These are phyloP conservation scores for Protophormia terraenovae DNA, from an alignment of 2,888 invertebrate genomes.

Conservation along the genomic window DNA sequence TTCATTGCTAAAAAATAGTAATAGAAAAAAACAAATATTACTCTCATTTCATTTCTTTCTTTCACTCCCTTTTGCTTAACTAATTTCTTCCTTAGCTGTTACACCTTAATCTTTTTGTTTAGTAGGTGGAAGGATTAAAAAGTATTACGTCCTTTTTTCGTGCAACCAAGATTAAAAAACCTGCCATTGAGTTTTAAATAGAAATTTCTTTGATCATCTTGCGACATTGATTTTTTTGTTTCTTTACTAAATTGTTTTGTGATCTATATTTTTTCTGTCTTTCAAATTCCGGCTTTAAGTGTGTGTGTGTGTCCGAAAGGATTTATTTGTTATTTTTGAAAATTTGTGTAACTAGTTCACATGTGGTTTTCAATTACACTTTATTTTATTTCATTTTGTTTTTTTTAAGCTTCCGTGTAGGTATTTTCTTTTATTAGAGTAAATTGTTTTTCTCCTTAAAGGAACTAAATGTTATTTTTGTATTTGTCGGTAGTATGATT, in stretches of 20 bases:
- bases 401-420: conserved; percentile 36
- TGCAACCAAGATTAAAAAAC: conserved; percentile 24
- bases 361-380: conserved; percentile 60
- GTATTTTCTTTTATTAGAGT: background rate
- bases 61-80: conserved; percentile 7
- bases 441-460: conserved; percentile 20
- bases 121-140: conserved; percentile 68
- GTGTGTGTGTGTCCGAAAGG: conserved; percentile 43
- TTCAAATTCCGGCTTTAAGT: background rate
- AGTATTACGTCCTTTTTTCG: conserved; percentile 58
- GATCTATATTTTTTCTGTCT: too few relatives aligned
- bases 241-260: background rate
- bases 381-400: background rate
- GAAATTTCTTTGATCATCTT: conserved; percentile 57
- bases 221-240: conserved; percentile 40
- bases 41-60: conserved; percentile 5
- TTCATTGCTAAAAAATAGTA: conserved; percentile 39
- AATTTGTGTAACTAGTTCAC: conserved; percentile 43
- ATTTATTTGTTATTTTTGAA: conserved; percentile 39
- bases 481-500: conserved; percentile 19
- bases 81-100: background rate
- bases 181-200: conserved; percentile 38
- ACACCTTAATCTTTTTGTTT: conserved; percentile 63
- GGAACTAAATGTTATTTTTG: background rate
- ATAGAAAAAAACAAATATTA: background rate